These are phyloP conservation scores for Apocrypta bakeri DNA, from an alignment of 1,140 invertebrate species.

Conservation along the genomic window DNA sequence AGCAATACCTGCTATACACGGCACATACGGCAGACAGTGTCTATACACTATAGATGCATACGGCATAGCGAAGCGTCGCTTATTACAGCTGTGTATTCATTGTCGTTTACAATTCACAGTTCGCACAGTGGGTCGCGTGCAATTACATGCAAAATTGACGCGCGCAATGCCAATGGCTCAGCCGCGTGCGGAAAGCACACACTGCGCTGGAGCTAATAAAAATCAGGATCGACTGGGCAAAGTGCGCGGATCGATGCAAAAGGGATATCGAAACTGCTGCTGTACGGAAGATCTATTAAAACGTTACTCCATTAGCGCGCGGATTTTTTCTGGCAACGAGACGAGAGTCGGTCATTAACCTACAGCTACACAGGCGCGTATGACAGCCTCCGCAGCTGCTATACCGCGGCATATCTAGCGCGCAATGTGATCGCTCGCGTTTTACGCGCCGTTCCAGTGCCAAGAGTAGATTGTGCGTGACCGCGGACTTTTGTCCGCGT, in stretches of 20 bases:
- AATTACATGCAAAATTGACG: slow-evolving; percentile 1
- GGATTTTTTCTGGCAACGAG: not conserved
- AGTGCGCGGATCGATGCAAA: not conserved
- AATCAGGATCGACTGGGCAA: not conserved
- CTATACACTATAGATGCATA: too few species aligned
- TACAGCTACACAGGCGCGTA: not conserved
- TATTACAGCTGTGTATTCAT: not conserved
- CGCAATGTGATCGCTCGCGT: not conserved
- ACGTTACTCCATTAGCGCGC: not conserved
- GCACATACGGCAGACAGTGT: not conserved
- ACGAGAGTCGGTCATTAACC: not conserved
- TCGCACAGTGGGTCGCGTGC: not conserved
- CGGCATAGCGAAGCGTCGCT: not conserved
- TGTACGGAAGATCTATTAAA: not conserved
- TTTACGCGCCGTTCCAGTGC: slow-evolving; percentile 1
- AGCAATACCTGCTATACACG: not conserved
- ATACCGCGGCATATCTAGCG: too few species aligned
- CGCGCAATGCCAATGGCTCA: not conserved
- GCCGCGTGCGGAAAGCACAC: too few species aligned
- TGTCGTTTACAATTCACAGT: not conserved
- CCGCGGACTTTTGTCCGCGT: too few species aligned
- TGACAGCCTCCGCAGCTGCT: slow-evolving; percentile 10
- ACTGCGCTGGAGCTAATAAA: not conserved
- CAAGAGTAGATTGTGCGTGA: not conserved
- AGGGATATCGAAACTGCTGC: not conserved